Percentiles rank a stretch among this genome's conserved stretches.
These are phyloP conservation scores for Aelia acuminata DNA, from an alignment of 2,888 invertebrate genomes.

Conservation along the genomic window DNA sequence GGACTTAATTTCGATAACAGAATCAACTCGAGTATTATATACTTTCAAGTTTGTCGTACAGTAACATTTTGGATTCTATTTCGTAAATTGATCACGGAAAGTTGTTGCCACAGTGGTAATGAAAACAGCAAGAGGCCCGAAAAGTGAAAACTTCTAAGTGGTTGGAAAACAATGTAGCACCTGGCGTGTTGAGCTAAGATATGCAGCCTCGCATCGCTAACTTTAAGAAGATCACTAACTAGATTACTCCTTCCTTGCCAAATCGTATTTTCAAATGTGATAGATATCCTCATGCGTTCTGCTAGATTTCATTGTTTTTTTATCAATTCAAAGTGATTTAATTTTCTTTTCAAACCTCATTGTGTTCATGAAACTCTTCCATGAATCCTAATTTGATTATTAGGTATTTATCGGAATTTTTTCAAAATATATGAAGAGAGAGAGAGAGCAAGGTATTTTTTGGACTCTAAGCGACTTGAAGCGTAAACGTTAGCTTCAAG, in stretches of 20 bases:
- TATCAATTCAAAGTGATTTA: too few relatives aligned
- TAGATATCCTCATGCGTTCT: background rate
- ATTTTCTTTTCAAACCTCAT: too few relatives aligned
- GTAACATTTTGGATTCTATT: slow-evolving; percentile 26
- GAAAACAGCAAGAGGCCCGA: slow-evolving; percentile 12
- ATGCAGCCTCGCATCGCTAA: background rate
- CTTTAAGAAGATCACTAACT: background rate
- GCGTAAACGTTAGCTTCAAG: too few relatives aligned
- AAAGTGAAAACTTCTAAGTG: slow-evolving; percentile 38
- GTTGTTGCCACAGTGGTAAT: slow-evolving; percentile 31
- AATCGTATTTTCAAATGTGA: background rate
- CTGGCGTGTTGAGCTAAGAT: slow-evolving; percentile 16
- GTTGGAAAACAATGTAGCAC: slow-evolving; percentile 37
- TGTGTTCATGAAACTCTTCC: too few relatives aligned
- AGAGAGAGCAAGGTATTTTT: too few relatives aligned
- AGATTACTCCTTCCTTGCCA: background rate
- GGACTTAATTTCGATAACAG: too few relatives aligned
- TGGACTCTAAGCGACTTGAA: too few relatives aligned
- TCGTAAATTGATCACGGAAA: slow-evolving; percentile 16
- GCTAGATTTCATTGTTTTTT: too few relatives aligned
- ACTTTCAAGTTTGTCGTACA: background rate
- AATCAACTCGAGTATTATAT: too few relatives aligned
- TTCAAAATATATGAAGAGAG: too few relatives aligned
- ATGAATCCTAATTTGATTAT: too few relatives aligned
- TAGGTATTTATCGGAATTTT: too few relatives aligned